Base-by-base conservation (phyloP, 2,888 invertebrate species). In the Pseudeuparius sepicola region DNA sequence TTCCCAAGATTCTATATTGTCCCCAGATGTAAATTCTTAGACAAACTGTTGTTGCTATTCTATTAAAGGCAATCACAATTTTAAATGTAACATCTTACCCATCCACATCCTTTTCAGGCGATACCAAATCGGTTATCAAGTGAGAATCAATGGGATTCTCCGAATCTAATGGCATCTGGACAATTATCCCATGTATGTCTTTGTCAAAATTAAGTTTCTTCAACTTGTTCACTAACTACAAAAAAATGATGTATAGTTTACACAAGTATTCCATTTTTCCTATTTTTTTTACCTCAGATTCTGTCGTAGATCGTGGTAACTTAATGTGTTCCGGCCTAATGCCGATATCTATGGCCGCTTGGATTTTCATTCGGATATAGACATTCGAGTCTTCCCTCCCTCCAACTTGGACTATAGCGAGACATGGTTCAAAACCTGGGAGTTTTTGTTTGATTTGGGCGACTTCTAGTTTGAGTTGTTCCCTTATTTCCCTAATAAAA, bases 311-410 rank as follows among this genome's bases (percentile, higher is more conserved):
- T 18, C 72, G 71, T 0, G 92, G 81, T 44, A 96, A 65, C 45
- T 82, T 72, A 3, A 94, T 63, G 57, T 90, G 90, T 25, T 75
- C 70, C 0, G 86, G 86, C 13, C 66, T 60, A 32, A 96, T 88
- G 36, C 97, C 97, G 48, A 97, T 87, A 50, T 89, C 86, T 33
- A 67, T 73, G 0, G 96, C 96, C 1, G 90, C 86, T 60, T 84
- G 88, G 36, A 94, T 73, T 67, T 98, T 98, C 82, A 88, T 90
- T 18, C 89, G 71, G 56, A 98, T 97, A 66, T 98, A 98, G 4
- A 97, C 94, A 67, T 96, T 96, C 26, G 97, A 97, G 64, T 98
- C 97, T 60, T 92, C 90, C 1, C 96, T 73, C 2, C 81, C 84
- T 7, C 98, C 98, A 40, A 98, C 97, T 73, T 97, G 85, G 26